Evolutionary conservation across 2,113 vertebrate species (phyloP).

Genomic region (Uria lomvia): DNA sequence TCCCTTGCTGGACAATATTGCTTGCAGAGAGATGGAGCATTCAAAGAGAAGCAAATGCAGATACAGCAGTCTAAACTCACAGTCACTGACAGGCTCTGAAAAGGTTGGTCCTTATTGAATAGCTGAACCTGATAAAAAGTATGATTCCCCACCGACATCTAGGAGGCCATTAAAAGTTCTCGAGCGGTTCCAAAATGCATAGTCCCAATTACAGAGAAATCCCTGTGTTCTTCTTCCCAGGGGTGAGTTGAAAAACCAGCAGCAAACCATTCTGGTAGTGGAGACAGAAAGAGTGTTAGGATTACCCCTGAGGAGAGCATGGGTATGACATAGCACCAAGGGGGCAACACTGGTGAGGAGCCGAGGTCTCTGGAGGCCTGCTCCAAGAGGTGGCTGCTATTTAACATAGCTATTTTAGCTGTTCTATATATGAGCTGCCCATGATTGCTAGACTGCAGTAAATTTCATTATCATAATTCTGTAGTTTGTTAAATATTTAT

Average conservation of each 20-base stretch:
- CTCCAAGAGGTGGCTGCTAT: background rate
- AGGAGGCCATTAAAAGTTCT: conserved; percentile 69
- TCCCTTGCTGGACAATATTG: conserved; percentile 13
- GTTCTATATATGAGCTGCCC: background rate
- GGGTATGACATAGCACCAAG: background rate
- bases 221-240: conserved; percentile 32
- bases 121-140: conserved; percentile 64
- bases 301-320: background rate
- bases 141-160: conserved; percentile 46
- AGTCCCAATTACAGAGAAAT: conserved; percentile 42
- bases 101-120: conserved; percentile 53
- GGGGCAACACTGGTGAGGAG: background rate
- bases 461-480: background rate
- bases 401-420: no score
- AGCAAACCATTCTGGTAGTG: background rate
- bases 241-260: background rate
- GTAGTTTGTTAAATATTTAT: background rate
- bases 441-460: background rate
- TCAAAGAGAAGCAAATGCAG: conserved; percentile 27
- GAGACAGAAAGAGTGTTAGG: background rate
- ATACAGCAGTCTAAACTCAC: conserved; percentile 47
- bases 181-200: conserved; percentile 50
- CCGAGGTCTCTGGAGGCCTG: background rate
- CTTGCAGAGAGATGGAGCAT: conserved; percentile 28
- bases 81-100: conserved; percentile 40